Evolutionary conservation across 2,888 invertebrate genomes (phyloP), one percentile per base, ranked within the genome.

Genomic region (Melangyna quadrimaculata): DNA sequence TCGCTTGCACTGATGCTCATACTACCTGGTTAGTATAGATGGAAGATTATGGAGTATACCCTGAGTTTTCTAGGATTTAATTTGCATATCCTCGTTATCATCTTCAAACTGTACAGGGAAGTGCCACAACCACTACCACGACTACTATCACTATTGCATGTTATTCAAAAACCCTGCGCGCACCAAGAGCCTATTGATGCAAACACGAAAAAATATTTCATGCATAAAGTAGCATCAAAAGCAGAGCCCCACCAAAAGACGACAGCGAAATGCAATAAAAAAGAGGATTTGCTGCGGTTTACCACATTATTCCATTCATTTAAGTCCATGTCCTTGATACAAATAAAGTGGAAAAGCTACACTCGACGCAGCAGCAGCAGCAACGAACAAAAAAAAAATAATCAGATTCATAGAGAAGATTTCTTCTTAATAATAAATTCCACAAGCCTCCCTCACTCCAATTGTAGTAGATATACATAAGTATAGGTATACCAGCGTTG

Each of bases 11-110:
- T 59, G 59, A 37, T 59, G 14, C 35, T 10, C 2, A 14, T 22
- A n/a, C n/a, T 0, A 14, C 12, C 4, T 5, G 10, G 22, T 22
- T 24, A 24, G 51, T 24, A n/a, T n/a, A 24, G 14, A 24, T 51
- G 12, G 14, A 24, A 51, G 24, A 14, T 37, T 12, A 24, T 22
- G 12, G 1, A 1, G 1, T 24, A 24, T 27, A 24, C 27, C 7
- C 24, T 8, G 14, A 22, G 3, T 35, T 37, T 35, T 53, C 48
- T 63, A 70, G 70, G 70, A 73, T 86, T 81, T 78, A 86, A 86
- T 86, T 86, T 86, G 73, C 86, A 86, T 81, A 86, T 78, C 59
- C 73, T 77, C 69, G 72, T 81, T 86, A 86, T 80, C 84, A 40
- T 77, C 37, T 22, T 24, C 29, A 10, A 40, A 51, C 51, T n/a